phyloP scores from a whole-genome alignment of 2,113 vertebrate species.

The Jaculus jaculus region DNA sequence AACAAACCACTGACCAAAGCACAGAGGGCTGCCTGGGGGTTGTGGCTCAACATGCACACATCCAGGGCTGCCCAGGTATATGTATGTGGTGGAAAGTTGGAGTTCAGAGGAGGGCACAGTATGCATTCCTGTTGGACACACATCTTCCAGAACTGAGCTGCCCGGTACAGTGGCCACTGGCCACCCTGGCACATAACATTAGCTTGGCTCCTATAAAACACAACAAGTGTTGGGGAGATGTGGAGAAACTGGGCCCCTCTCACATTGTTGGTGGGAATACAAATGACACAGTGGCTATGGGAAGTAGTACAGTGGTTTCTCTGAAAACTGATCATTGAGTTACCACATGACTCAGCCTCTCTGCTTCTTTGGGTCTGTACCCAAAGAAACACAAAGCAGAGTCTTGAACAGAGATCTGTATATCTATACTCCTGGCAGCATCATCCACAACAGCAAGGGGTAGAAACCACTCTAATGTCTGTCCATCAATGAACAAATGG shows the following conservation, averaged over 20 bases:
- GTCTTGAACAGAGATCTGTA: background rate
- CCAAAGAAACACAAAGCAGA: background rate
- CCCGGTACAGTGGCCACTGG: background rate
- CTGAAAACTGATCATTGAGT: background rate
- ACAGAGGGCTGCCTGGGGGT: background rate
- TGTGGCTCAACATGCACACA: background rate
- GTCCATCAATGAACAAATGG: background rate
- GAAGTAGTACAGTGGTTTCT: background rate
- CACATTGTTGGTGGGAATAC: background rate
- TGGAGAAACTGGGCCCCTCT: background rate
- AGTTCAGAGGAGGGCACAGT: background rate
- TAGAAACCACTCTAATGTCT: background rate
- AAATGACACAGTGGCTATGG: background rate
- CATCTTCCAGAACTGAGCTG: background rate
- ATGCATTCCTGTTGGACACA: background rate
- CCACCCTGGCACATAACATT: background rate
- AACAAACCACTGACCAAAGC: background rate
- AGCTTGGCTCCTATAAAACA: background rate
- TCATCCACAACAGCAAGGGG: background rate
- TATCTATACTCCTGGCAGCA: background rate
- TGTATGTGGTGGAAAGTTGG: background rate
- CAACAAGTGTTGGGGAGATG: background rate
- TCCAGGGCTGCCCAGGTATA: background rate
- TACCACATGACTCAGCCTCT: background rate
- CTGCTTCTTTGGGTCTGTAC: background rate